Conservation (phyloP, 2,797 vertebrate genomes). For the Squalus acanthias region DNA sequence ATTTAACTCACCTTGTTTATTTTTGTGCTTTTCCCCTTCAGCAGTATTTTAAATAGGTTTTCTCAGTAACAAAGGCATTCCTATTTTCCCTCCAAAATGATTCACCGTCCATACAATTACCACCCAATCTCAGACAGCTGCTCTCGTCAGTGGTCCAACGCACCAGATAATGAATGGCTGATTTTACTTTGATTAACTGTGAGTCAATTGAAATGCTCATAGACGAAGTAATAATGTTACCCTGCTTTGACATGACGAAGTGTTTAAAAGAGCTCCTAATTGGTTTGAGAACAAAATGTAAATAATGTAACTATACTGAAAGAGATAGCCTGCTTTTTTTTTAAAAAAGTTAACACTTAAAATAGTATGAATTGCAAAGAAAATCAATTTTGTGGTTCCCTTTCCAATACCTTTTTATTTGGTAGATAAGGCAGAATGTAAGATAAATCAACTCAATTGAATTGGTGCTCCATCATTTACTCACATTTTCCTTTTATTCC, state of each 20-base stretch:
- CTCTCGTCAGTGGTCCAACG: neutral
- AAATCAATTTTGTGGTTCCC: constrained; percentile 13
- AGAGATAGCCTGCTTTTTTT: neutral
- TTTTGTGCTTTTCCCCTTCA: neutral
- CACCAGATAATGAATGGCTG: constrained; percentile 7
- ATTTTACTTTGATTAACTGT: constrained; percentile 5
- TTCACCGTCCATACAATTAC: constrained; percentile 12
- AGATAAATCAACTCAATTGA: constrained; percentile 13
- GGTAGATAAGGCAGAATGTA: neutral
- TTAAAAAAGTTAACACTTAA: neutral
- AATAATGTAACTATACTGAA: neutral
- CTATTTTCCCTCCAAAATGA: constrained; percentile 13
- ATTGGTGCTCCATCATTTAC: neutral
- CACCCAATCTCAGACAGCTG: neutral
- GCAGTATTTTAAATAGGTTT: neutral
- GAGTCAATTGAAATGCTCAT: neutral
- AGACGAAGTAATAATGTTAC: neutral
- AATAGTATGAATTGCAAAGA: neutral
- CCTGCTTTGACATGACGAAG: no score
- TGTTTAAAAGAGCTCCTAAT: neutral
- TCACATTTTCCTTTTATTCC: neutral
- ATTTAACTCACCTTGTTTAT: neutral
- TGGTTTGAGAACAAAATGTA: constrained; percentile 4
- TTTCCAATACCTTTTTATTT: constrained; percentile 17
- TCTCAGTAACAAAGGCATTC: neutral